A percentile compares a stretch with the other conserved stretches of the same genome.
phyloP scores from a whole-genome alignment of 2,113 vertebrate genomes.

The Tragulus kanchil region DNA sequence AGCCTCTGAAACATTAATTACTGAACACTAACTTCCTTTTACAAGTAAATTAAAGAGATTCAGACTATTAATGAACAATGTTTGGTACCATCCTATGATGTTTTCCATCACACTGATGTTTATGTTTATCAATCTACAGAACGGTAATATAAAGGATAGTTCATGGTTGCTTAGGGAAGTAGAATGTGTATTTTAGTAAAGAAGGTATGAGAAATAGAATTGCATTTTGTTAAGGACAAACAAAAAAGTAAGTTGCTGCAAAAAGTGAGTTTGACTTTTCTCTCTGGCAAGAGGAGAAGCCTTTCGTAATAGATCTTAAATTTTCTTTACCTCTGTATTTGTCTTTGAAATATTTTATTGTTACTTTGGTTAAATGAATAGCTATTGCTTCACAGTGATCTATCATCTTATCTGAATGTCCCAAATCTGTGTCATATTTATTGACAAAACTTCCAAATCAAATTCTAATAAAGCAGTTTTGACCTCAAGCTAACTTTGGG shows the following conservation, averaged over 20 bases:
- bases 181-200: background rate
- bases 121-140: background rate
- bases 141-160: background rate
- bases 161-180: background rate
- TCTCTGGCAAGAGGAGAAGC: background rate
- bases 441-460: background rate
- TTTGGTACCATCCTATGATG: background rate
- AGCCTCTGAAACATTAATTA: background rate
- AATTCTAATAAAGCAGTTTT: background rate
- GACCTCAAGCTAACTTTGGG: background rate
- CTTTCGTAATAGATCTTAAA: background rate
- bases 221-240: background rate
- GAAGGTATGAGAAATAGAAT: background rate
- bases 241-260: background rate
- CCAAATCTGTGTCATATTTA: background rate
- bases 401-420: background rate
- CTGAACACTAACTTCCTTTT: background rate
- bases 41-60: background rate
- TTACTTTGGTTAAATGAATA: background rate
- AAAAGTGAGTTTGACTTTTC: background rate
- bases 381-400: background rate
- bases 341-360: background rate
- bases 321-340: background rate
- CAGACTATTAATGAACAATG: background rate
- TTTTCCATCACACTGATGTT: background rate